These are phyloP conservation scores for Lycia hirtaria DNA, from an alignment of 2,888 invertebrate species.

Conservation along the genomic window DNA sequence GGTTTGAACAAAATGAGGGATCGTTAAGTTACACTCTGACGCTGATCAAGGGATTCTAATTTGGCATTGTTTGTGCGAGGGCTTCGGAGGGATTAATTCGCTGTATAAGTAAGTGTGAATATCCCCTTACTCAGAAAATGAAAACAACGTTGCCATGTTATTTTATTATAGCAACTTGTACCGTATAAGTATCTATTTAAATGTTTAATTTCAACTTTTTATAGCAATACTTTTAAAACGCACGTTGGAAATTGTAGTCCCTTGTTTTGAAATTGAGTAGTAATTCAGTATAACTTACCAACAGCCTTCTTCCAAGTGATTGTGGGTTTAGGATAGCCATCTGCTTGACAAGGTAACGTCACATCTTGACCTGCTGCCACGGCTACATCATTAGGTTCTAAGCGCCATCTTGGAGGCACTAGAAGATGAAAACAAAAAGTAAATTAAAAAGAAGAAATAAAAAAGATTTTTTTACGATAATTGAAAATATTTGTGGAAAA, in stretches of 20 bases:
- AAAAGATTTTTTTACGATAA: too few species aligned
- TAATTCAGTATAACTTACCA: conserved; percentile 80
- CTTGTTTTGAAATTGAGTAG: too few species aligned
- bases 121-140: neutral
- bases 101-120: neutral
- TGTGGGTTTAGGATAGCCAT: conserved; percentile 95
- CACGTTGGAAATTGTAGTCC: too few species aligned
- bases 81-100: neutral
- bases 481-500: too few species aligned
- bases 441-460: too few species aligned
- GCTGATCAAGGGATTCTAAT: conserved; percentile 13
- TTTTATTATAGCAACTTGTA: too few species aligned
- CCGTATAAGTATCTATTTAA: too few species aligned
- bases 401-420: conserved; percentile 96
- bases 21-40: conserved; percentile 11
- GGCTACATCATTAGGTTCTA: conserved; percentile 93
- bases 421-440: conserved; percentile 1
- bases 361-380: conserved; percentile 94
- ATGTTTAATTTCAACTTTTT: too few species aligned
- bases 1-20: conserved; percentile 26
- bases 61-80: conserved; percentile 5
- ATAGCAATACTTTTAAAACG: too few species aligned
- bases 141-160: too few species aligned
- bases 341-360: conserved; percentile 94
- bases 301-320: conserved; percentile 96